These are phyloP conservation scores for Anabas testudineus DNA, from an alignment of 2,797 vertebrate species.

Conservation along the genomic window DNA sequence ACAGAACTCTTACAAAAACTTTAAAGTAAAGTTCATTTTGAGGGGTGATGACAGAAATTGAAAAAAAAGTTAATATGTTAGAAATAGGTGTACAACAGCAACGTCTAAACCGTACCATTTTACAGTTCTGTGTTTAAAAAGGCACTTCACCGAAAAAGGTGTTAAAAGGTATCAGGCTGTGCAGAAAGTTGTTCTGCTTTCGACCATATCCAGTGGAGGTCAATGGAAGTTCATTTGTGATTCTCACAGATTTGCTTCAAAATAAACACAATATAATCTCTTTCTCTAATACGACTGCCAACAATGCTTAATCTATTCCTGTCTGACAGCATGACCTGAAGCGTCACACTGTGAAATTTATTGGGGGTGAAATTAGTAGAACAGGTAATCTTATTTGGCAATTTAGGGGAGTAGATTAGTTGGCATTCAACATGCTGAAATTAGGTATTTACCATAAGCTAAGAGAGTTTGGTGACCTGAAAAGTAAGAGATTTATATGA, in stretches of 20 bases:
- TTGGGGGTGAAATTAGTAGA: no score
- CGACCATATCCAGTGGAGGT: neutral
- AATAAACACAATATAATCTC: neutral
- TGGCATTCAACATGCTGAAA: no score
- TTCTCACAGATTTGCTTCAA: neutral
- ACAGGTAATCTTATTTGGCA: no score
- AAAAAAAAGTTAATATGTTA: neutral
- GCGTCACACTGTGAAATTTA: no score
- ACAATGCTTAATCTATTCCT: no score
- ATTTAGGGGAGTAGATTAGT: no score
- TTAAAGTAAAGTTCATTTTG: neutral
- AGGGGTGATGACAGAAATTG: neutral
- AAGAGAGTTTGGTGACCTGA: no score
- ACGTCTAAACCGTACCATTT: neutral
- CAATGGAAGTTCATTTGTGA: neutral
- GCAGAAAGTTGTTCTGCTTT: neutral
- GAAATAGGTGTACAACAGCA: neutral
- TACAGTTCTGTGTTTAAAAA: neutral
- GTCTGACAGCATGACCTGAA: no score
- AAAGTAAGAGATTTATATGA: neutral
- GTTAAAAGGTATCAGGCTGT: neutral
- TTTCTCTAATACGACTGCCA: no score
- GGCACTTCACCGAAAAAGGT: neutral
- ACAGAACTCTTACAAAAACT: slow-evolving; percentile 26
- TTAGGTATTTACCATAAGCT: no score